Evolutionary conservation across 2,888 invertebrate species (phyloP).

Genomic region (Rhagonycha lutea): DNA sequence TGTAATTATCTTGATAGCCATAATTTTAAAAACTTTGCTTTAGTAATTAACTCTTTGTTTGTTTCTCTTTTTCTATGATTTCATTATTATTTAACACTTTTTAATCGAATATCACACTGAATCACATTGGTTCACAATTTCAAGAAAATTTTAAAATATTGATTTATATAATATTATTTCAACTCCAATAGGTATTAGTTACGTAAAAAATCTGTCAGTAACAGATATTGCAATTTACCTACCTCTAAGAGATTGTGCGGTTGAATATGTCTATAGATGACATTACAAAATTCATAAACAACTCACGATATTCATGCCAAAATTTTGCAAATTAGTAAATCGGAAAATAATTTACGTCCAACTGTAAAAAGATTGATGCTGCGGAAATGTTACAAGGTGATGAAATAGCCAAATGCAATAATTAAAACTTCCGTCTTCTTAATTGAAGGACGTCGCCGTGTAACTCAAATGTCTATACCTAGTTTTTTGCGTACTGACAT

Average conservation of each 20-base stretch:
- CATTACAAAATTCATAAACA: background rate
- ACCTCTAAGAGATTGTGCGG: no score
- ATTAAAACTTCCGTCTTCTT: background rate
- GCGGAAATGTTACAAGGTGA: background rate
- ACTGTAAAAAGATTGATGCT: background rate
- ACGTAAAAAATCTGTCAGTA: no score
- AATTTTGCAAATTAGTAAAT: background rate
- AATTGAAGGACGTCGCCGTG: background rate
- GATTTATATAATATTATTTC: background rate
- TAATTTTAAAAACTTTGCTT: slow-evolving; percentile 1
- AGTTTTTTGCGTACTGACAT: no score
- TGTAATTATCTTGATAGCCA: background rate
- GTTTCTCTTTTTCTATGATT: background rate
- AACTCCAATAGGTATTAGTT: no score
- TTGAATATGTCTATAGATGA: no score
- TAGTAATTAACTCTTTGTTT: background rate
- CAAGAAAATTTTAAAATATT: background rate
- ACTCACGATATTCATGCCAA: background rate
- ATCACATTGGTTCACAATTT: background rate
- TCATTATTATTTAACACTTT: background rate
- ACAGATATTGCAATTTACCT: no score
- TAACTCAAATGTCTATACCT: no score
- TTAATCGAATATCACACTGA: background rate
- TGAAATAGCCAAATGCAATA: background rate
- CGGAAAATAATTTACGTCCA: background rate